Evolutionary conservation across 2,888 invertebrate species (phyloP), one percentile per base, ranked within the genome.

Genomic region (Poecilus cupreus): DNA sequence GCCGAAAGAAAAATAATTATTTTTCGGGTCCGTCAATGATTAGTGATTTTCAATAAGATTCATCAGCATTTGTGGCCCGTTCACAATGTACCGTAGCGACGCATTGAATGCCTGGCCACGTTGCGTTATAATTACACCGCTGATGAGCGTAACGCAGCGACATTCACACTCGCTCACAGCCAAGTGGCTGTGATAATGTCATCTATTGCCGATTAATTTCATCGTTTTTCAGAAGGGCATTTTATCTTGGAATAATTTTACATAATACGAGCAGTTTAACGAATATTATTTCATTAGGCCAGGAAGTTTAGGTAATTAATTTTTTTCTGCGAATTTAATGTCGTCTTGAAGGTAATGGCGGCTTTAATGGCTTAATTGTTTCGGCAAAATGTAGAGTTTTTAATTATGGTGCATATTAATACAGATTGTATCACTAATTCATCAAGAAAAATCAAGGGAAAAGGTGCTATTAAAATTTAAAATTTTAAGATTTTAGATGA

Each of bases 11-110:
- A 72, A 20, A 72, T 72, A 74, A 74, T 74, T 74, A 74, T 74
- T 24, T 74, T 72, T 74, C 16, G 20, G 49, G 10, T 39, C 4
- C 51, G 51, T 51, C 13, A 16, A 43, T 43, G 74, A 74, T 74
- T 74, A 74, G 74, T 74, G 74, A 74, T 49, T 74, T 74, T 74
- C 49, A 74, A 75, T 75, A 54, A 75, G 75, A 75, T 16, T 74
- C 74, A 39, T 39, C 70, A 70, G 46, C 46, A 74, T 74, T 74
- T 74, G 49, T 74, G 46, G 24, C 46, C n/a, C 39, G 20, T 43
- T 18, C 20, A 72, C 72, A 72, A 72, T 72, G 72, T 11, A 74
- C 49, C 74, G 74, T 74, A 26, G 20, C 22, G 24, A 74, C 10
- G 1, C 10, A 18, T 0, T 60, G 22, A n/a, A 26, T 60, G 13